Base-by-base conservation (phyloP, 1,140 invertebrate genomes). In the Drosophila sproati region DNA sequence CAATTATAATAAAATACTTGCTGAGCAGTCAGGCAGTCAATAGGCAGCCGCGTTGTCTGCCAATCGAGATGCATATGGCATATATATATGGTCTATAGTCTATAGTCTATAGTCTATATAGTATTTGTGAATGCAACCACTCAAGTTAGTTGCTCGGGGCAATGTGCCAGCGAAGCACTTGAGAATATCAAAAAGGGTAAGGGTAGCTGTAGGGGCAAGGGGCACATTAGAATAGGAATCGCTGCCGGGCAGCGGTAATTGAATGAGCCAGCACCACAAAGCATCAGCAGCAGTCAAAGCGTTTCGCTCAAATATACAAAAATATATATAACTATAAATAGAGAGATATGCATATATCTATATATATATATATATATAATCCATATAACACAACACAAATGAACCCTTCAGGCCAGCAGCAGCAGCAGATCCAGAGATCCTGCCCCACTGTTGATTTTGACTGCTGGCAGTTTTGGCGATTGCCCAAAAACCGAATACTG, bases 101-200 rank as follows among this genome's bases (percentile, higher is more conserved):
- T 20, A 20, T 20, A 20, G 20, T 20, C 20, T 20, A 20, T 20
- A 20, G 20, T 20, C 20, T 59, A 48, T 29, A 28, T 48, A 48
- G 5, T 48, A n/a, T 41, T 10, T 41, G 10, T 2, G 39, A 41
- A 43, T 60, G 57, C 57, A 48, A 48, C 12, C 43, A 48, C 43
- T 73, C 69, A 47, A 8, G 32, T 50, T 41, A 41, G 4, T 32
- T 56, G 67, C 62, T 79, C 50, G 77, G 82, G 82, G 82, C 82
- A 86, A 86, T 63, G 70, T 86, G 82, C 82, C 82, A 86, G 82
- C 78, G 51, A 54, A 86, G 76, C 82, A 88, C 82, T 86, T 88
- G 82, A 86, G 83, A 73, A 73, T 71, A 87, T 86, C 76, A 67
- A 68, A 69, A 35, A 48, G 52, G 52, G 34, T 3, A 7, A 12